Evolutionary conservation across 2,888 invertebrate species (phyloP), one percentile per base, ranked within the genome.

Genomic region (Osmoderma eremita): DNA sequence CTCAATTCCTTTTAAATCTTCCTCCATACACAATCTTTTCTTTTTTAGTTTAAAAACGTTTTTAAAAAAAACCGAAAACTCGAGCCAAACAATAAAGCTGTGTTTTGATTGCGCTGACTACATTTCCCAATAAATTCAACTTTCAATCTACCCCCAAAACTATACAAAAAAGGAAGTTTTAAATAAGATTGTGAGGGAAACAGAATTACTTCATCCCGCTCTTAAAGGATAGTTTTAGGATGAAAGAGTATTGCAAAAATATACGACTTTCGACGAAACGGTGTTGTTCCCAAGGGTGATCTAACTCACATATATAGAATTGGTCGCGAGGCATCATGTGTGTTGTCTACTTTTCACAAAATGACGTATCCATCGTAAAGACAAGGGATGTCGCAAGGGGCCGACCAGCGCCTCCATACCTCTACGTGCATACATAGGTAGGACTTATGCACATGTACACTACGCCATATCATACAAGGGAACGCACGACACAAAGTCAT

Each of bases 401-500:
- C 24, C 24, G 30, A 45, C 18, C 30, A 61, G 8, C 58, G 24
- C 24, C 12, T 45, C 30, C 36, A 42, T 30, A 30, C 30, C 30
- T 30, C 30, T 30, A 30, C 17, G 41, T 56, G 53, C 22, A 13
- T 42, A 10, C 39, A 15, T 39, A 38, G 17, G 18, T 54, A 54
- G 15, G 36, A 38, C n/a, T 38, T 54, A 42, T 41, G 41, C 41
- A 54, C 20, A 38, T 54, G 15, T 56, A 36, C 22, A 56, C 15
- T 45, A 42, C 22, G 30, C 45, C 39, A 58, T 58, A 61, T 61
- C 58, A 58, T 58, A 58, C 45, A 58, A 24, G 24, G 58, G 42
- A 45, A 61, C 58, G 22, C 45, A 61, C 58, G 24, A 45, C 58
- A 61, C 58, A 61, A 56, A 56, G 58, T 61, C 58, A 61, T 61